These are phyloP conservation scores for Euplexia lucipara DNA, from an alignment of 2,888 invertebrate genomes.

Conservation along the genomic window DNA sequence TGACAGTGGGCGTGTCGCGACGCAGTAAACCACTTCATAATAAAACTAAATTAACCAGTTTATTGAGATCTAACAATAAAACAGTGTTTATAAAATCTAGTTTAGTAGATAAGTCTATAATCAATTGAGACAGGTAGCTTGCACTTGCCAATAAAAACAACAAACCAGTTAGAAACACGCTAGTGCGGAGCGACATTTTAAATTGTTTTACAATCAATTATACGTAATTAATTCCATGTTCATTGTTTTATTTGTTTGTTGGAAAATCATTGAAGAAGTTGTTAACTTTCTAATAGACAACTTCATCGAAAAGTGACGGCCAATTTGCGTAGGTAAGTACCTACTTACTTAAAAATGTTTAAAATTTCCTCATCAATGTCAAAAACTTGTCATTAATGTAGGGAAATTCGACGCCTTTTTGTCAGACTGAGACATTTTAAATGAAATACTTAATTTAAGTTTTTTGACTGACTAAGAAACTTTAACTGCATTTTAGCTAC, in stretches of 20 bases:
- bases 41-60: conserved; percentile 20
- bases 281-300: no score
- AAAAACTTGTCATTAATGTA: no score
- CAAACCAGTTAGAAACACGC: conserved; percentile 28
- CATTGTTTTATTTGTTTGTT: neutral
- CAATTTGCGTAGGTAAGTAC: no score
- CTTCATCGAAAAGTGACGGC: no score
- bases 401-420: no score
- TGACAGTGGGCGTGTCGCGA: neutral
- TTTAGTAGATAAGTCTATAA: conserved; percentile 9
- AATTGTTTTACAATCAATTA: conserved; percentile 3
- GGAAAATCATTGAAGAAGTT: neutral
- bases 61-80: neutral
- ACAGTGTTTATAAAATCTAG: neutral
- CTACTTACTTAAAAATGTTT: no score
- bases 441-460: no score
- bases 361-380: no score
- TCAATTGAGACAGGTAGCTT: conserved; percentile 6
- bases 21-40: conserved; percentile 18
- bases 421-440: no score
- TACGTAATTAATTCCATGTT: neutral
- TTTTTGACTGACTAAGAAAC: no score
- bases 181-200: neutral
- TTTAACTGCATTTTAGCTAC: no score
- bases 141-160: conserved; percentile 2